phyloP scores from a whole-genome alignment of 2,888 invertebrate genomes.

The Entomobrya proxima region DNA sequence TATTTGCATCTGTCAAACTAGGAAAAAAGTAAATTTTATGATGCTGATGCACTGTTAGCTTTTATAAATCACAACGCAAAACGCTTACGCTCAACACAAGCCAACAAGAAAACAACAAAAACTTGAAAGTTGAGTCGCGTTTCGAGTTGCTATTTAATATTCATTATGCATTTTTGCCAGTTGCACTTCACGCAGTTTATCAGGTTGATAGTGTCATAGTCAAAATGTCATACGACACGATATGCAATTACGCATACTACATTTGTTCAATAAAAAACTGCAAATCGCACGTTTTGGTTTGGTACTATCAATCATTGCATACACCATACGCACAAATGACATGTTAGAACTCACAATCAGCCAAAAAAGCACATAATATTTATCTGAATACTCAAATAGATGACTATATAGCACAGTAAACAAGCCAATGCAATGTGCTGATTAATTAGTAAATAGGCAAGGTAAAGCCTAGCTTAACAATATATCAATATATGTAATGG shows the following conservation, averaged over 20 bases:
- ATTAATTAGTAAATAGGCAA: slow-evolving; percentile 40
- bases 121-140: not conserved
- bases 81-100: no score
- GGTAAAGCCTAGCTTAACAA: slow-evolving; percentile 54
- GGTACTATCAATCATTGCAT: no score
- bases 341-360: no score
- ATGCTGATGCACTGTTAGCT: not conserved
- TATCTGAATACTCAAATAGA: no score
- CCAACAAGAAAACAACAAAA: no score
- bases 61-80: no score
- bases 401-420: not conserved
- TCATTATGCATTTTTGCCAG: slow-evolving; percentile 11
- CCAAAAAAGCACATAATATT: no score
- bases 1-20: slow-evolving; percentile 23
- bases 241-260: not conserved
- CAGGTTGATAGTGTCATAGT: not conserved
- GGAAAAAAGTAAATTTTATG: not conserved
- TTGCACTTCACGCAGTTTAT: not conserved
- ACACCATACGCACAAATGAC: no score
- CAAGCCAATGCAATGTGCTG: not conserved
- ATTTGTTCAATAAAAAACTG: no score
- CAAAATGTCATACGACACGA: not conserved
- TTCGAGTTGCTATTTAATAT: not conserved
- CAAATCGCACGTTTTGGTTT: no score
- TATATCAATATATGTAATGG: no score